These are phyloP conservation scores for Harpalus rufipes DNA, from an alignment of 2,888 invertebrate genomes.

Conservation along the genomic window DNA sequence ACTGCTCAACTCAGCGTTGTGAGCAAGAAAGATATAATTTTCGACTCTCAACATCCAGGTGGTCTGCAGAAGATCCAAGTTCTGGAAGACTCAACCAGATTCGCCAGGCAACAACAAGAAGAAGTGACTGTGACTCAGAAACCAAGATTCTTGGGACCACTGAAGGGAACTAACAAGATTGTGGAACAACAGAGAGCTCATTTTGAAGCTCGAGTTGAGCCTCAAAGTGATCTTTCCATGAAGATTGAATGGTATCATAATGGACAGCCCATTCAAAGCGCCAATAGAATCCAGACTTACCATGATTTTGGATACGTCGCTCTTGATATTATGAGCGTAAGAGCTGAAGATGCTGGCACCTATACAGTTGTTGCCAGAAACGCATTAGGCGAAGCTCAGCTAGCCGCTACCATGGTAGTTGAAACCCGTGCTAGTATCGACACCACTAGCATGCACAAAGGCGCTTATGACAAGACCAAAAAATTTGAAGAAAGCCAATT, in stretches of 20 bases:
- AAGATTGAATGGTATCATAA: constrained; percentile 98
- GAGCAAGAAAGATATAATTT: constrained; percentile 90
- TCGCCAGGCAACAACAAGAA: constrained; percentile 83
- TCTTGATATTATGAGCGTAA: constrained; percentile 94
- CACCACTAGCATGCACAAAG: constrained; percentile 93
- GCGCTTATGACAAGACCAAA: constrained; percentile 91
- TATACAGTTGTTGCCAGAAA: constrained; percentile 97
- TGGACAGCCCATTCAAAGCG: constrained; percentile 92
- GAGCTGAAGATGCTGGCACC: constrained; percentile 94
- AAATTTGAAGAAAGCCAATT: constrained; percentile 91
- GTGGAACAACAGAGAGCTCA: constrained; percentile 96
- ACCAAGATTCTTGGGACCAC: constrained; percentile 91
- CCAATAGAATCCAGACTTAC: constrained; percentile 95
- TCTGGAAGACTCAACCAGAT: constrained; percentile 90
- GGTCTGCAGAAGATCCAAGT: constrained; percentile 94
- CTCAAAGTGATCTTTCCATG: constrained; percentile 95
- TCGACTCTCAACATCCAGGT: constrained; percentile 94
- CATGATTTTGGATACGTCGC: constrained; percentile 99
- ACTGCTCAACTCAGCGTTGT: constrained; percentile 90
- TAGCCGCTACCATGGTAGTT: constrained; percentile 90
- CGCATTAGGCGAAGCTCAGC: constrained; percentile 91
- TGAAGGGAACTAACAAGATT: constrained; percentile 95
- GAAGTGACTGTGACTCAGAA: constrained; percentile 87
- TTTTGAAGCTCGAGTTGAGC: constrained; percentile 96
- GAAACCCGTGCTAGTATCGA: constrained; percentile 94